phyloP scores from a whole-genome alignment of 2,888 invertebrate species.

The Hypselothyrea guttata region DNA sequence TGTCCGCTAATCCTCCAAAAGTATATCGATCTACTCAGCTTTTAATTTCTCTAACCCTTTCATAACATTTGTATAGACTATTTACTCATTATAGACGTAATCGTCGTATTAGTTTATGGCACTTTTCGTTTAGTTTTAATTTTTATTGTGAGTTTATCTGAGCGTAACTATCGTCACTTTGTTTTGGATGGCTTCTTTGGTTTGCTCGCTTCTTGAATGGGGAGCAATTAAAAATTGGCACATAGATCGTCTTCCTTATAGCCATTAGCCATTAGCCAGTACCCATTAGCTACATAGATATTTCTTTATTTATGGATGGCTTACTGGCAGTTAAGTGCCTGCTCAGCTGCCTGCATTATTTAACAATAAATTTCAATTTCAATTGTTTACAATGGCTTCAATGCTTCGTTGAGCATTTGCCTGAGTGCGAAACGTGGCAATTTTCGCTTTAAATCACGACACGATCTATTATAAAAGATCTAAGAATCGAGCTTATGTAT shows the following conservation, averaged over 20 bases:
- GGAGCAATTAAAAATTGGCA: constrained; percentile 42
- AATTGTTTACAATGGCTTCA: constrained; percentile 62
- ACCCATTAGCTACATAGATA: background rate
- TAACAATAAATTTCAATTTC: constrained; percentile 33
- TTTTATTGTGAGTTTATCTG: constrained; percentile 13
- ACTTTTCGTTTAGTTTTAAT: constrained; percentile 3
- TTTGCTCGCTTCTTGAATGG: constrained; percentile 28
- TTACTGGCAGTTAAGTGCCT: constrained; percentile 2
- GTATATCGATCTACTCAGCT: no score
- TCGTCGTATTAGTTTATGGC: no score
- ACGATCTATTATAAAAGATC: constrained; percentile 12
- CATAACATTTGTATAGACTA: no score
- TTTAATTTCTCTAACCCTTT: no score
- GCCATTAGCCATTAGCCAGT: constrained; percentile 13
- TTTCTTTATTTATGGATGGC: constrained; percentile 4
- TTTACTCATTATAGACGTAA: no score
- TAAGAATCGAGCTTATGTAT: background rate
- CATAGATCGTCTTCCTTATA: constrained; percentile 54
- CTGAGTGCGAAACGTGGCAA: constrained; percentile 47
- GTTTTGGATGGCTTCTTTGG: constrained; percentile 23
- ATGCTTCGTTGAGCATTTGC: constrained; percentile 55
- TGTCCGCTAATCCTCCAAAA: no score
- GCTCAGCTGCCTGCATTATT: constrained; percentile 2
- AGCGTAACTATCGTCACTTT: constrained; percentile 32
- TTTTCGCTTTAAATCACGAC: constrained; percentile 42